phyloP scores from a whole-genome alignment of 2,888 invertebrate species.

The Julus scandinavius region DNA sequence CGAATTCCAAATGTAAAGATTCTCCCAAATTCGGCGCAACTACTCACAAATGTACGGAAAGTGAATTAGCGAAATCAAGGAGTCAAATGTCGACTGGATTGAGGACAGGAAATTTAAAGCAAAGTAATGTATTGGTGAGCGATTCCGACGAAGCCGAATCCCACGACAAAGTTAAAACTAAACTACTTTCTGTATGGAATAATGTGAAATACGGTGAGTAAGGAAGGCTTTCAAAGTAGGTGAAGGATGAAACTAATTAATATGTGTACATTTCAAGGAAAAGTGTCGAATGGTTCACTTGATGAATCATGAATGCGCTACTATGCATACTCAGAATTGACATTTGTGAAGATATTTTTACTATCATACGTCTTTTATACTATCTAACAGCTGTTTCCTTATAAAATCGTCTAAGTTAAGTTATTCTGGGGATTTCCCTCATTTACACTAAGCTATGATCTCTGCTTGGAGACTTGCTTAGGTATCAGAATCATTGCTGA shows the following conservation, averaged over 20 bases:
- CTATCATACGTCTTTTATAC: too few relatives aligned
- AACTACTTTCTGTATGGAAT: conserved; percentile 88
- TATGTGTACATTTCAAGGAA: not conserved
- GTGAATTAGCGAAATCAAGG: not conserved
- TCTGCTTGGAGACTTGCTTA: too few relatives aligned
- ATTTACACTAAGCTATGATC: too few relatives aligned
- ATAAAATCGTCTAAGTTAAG: too few relatives aligned
- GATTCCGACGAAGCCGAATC: conserved; percentile 51
- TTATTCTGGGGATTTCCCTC: too few relatives aligned
- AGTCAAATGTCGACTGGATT: not conserved
- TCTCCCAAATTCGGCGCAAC: conserved; percentile 10
- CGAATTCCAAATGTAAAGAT: conserved; percentile 44
- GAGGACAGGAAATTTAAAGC: not conserved
- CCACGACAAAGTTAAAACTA: conserved; percentile 75
- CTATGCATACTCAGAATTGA: too few relatives aligned
- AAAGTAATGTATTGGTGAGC: not conserved
- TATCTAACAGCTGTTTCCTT: too few relatives aligned
- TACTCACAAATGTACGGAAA: not conserved
- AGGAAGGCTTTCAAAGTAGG: not conserved
- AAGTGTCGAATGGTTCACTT: too few relatives aligned
- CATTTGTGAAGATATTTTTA: too few relatives aligned
- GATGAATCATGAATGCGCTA: not conserved
- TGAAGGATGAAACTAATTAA: not conserved
- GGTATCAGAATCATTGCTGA: too few relatives aligned
- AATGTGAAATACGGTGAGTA: conserved; percentile 83